These are phyloP conservation scores for Carassius gibelio DNA, from an alignment of 2,113 vertebrate genomes.

Conservation along the genomic window DNA sequence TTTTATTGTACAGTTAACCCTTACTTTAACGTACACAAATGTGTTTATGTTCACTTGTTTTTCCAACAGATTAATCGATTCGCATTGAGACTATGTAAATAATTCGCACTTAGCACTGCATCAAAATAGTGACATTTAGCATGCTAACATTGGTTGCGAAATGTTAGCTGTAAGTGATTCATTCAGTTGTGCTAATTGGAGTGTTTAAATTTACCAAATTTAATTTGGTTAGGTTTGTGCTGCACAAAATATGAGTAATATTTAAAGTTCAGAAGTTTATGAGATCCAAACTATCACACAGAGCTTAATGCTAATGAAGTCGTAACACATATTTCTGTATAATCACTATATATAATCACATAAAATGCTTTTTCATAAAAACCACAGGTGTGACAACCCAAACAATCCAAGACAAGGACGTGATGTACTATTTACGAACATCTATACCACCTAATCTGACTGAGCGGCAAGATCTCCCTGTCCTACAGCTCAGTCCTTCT, in stretches of 20 bases:
- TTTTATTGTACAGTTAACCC: background rate
- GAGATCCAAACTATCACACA: background rate
- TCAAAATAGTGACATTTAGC: background rate
- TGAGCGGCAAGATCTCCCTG: background rate
- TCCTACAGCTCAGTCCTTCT: constrained; percentile 15
- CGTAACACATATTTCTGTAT: background rate
- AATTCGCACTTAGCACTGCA: background rate
- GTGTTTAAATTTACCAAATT: background rate
- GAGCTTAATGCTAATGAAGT: background rate
- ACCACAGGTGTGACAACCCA: background rate
- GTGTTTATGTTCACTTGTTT: background rate
- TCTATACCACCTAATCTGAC: background rate
- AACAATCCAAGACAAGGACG: background rate
- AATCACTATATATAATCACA: background rate
- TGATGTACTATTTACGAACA: background rate
- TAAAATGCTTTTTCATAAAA: background rate
- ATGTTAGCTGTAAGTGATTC: background rate
- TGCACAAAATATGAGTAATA: background rate
- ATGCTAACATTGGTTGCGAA: background rate
- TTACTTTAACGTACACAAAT: background rate
- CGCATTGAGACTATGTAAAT: background rate
- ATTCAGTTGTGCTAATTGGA: background rate
- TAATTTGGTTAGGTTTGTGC: background rate
- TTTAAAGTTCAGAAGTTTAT: background rate
- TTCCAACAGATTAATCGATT: background rate